These are phyloP conservation scores for Podargus strigoides DNA, from an alignment of 2,797 vertebrate genomes.

Conservation along the genomic window DNA sequence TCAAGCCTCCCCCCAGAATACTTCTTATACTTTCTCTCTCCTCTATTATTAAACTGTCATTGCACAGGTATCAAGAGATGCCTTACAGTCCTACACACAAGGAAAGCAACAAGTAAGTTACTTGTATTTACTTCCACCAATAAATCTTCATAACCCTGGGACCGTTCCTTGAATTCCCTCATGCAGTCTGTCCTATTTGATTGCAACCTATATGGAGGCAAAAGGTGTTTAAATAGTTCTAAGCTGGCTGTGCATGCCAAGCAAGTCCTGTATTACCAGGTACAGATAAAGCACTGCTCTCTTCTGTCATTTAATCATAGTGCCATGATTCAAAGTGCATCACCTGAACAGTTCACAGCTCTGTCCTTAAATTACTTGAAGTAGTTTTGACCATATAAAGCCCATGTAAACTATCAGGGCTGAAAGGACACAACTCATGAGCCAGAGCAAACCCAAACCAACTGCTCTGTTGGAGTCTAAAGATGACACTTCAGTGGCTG, in stretches of 20 bases:
- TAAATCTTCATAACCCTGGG: not conserved
- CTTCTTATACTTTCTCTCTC: not conserved
- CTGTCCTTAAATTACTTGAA: not conserved
- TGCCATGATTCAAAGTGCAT: not conserved
- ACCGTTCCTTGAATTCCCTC: not conserved
- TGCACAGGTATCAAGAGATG: not conserved
- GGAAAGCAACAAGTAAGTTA: not conserved
- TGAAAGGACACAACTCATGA: not conserved
- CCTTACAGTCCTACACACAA: not conserved
- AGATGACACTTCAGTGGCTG: not conserved
- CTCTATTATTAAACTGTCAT: not conserved
- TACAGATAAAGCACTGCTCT: not conserved
- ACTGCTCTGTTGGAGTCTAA: not conserved
- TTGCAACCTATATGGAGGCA: not conserved
- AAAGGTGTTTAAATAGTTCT: not conserved
- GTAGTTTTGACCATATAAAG: not conserved
- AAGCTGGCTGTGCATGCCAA: not conserved
- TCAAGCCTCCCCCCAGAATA: not conserved
- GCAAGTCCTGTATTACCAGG: not conserved
- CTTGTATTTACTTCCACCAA: not conserved
- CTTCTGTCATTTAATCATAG: not conserved
- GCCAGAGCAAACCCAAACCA: not conserved
- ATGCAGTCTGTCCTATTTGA: not conserved
- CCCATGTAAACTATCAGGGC: not conserved
- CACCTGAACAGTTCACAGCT: not conserved